phyloP scores from a whole-genome alignment of 2,888 invertebrate species.

The Halictus ligatus region DNA sequence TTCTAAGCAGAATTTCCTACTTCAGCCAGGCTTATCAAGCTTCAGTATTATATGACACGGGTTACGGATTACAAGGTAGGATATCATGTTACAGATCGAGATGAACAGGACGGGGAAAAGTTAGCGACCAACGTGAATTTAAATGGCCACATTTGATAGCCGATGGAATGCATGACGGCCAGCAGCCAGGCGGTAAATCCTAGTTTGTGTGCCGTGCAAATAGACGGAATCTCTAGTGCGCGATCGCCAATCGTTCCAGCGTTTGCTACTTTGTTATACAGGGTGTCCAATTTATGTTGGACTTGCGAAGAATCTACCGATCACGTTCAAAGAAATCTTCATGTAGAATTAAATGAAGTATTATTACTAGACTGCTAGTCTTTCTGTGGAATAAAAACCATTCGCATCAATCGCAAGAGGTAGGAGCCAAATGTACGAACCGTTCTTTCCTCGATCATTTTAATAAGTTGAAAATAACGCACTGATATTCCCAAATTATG shows the following conservation, averaged over 20 bases:
- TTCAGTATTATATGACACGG: background rate
- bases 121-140: background rate
- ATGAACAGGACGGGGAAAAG: background rate
- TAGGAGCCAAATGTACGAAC: too few species aligned
- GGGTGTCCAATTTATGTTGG: background rate
- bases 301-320: background rate
- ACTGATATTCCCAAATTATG: too few species aligned
- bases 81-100: background rate
- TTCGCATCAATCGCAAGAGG: too few species aligned
- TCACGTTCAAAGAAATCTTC: background rate
- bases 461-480: too few species aligned
- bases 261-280: background rate
- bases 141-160: background rate
- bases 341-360: background rate
- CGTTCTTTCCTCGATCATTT: too few species aligned
- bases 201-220: slow-evolving; percentile 1
- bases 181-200: slow-evolving; percentile 1
- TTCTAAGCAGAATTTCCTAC: background rate
- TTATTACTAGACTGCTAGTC: background rate
- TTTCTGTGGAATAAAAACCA: too few species aligned
- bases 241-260: background rate
- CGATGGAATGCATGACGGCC: too few species aligned
- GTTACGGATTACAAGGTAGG: background rate
- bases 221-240: background rate
- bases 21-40: background rate